Percentiles rank a stretch among this genome's conserved stretches.
Conservation (phyloP, 2,888 invertebrate species). For the Clivina fossor region DNA sequence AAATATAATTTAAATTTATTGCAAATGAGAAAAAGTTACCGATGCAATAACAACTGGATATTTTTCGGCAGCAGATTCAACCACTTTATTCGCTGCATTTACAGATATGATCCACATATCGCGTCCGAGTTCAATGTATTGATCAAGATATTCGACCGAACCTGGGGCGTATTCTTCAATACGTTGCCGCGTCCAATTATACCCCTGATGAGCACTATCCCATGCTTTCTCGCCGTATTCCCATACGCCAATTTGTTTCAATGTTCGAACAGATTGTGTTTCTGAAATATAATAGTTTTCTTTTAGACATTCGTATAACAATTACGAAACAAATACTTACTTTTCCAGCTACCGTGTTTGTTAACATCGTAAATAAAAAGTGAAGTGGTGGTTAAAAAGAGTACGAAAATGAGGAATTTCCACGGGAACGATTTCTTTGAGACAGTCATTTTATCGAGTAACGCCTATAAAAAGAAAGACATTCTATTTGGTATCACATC, state of each 20-base stretch:
- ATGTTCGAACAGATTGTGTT: conserved; percentile 64
- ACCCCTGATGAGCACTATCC: conserved; percentile 62
- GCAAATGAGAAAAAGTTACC: conserved; percentile 52
- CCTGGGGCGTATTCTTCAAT: conserved; percentile 69
- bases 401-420: conserved; percentile 64
- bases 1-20: conserved; percentile 5
- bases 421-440: conserved; percentile 66
- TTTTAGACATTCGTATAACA: background rate
- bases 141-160: conserved; percentile 59
- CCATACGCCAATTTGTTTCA: conserved; percentile 66
- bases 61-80: conserved; percentile 43
- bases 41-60: conserved; percentile 57
- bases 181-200: conserved; percentile 66
- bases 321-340: conserved; percentile 53
- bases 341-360: conserved; percentile 67
- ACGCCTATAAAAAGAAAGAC: conserved; percentile 47
- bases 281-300: conserved; percentile 49
- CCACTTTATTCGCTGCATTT: conserved; percentile 42
- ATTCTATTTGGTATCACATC: background rate
- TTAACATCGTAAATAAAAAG: conserved; percentile 67
- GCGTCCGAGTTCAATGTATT: conserved; percentile 63
- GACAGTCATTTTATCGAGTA: conserved; percentile 54
- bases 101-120: conserved; percentile 60
- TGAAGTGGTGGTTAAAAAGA: conserved; percentile 62
- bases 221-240: conserved; percentile 66